Percentiles rank a stretch among this genome's conserved stretches.
phyloP scores from a whole-genome alignment of 2,113 vertebrate species.

The Alaudala cheleensis region DNA sequence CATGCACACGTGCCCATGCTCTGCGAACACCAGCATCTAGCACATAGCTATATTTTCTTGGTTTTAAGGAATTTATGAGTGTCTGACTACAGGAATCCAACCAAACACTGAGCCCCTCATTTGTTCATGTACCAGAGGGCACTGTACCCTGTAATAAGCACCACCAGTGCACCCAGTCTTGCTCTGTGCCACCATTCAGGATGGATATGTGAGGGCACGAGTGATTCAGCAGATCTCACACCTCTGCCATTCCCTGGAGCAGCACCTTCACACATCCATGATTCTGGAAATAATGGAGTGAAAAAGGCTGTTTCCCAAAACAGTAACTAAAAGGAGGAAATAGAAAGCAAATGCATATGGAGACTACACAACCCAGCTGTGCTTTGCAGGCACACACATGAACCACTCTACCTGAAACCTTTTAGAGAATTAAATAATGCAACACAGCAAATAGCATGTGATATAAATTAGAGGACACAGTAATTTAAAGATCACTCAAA shows the following conservation, averaged over 20 bases:
- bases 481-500: not conserved
- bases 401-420: not conserved
- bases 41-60: fast-evolving
- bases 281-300: slow-evolving; percentile 19
- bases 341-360: not conserved
- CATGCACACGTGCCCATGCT: not conserved
- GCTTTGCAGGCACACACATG: not conserved
- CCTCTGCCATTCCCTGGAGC: not conserved
- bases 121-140: not conserved
- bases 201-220: not conserved
- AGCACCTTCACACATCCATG: not conserved
- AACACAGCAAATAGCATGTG: not conserved
- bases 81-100: not conserved
- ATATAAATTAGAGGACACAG: not conserved
- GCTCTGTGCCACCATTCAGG: not conserved
- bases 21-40: not conserved
- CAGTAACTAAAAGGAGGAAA: not conserved
- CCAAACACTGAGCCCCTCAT: not conserved
- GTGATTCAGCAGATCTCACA: slow-evolving; percentile 32
- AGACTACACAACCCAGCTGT: not conserved
- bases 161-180: not conserved
- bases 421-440: slow-evolving; percentile 26
- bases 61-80: not conserved
- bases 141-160: not conserved
- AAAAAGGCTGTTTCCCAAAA: slow-evolving; percentile 16